Evolutionary conservation across 2,888 invertebrate genomes (phyloP).

Genomic region (Melanophora roralis): DNA sequence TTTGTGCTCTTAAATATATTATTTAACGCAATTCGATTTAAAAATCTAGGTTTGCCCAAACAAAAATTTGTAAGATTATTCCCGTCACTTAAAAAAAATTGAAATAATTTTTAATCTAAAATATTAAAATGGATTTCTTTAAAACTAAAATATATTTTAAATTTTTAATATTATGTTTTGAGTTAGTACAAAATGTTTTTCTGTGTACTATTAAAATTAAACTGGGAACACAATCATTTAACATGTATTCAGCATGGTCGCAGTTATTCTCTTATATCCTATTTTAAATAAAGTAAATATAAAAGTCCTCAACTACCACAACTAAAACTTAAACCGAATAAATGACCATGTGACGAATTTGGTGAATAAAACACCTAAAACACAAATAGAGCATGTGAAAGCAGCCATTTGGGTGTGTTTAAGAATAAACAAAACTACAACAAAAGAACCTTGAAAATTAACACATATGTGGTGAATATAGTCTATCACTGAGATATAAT

Average conservation of each 20-base stretch:
- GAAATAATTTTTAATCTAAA: no score
- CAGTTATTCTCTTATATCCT: constrained; percentile 28
- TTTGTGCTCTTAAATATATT: no score
- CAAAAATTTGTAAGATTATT: no score
- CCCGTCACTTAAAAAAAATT: no score
- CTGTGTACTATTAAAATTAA: not conserved
- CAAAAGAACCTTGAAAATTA: constrained; percentile 57
- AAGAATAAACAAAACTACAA: constrained; percentile 29
- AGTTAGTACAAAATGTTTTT: not conserved
- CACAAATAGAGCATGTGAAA: constrained; percentile 49
- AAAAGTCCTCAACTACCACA: not conserved
- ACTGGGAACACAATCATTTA: not conserved
- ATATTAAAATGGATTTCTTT: no score
- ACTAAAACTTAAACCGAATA: constrained; percentile 27
- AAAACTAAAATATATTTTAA: no score
- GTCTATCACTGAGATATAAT: not conserved
- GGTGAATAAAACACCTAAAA: constrained; percentile 28
- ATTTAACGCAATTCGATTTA: no score
- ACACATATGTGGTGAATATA: constrained; percentile 44
- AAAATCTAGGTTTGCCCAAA: no score
- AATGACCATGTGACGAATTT: constrained; percentile 38
- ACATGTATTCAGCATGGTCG: not conserved
- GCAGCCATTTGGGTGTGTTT: constrained; percentile 59
- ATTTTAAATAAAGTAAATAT: not conserved
- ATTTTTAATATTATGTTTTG: no score